phyloP scores from a whole-genome alignment of 1,140 invertebrate species.

The Venturia canescens region DNA sequence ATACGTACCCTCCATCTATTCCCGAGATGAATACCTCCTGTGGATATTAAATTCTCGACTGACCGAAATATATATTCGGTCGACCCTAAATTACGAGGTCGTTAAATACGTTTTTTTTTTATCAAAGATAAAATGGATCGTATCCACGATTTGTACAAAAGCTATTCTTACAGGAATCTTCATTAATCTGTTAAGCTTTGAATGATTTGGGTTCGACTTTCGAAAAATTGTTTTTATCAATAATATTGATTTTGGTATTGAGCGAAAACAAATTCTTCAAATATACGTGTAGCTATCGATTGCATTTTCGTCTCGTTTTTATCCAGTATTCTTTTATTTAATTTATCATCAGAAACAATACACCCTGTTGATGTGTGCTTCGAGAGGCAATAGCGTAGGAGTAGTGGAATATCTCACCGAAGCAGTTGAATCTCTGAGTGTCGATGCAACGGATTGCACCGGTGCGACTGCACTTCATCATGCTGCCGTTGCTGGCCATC shows the following conservation, averaged over 20 bases:
- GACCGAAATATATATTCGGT: not conserved
- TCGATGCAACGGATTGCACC: constrained; percentile 80
- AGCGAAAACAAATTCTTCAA: no score
- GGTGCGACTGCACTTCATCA: constrained; percentile 76
- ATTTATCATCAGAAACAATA: constrained; percentile 80
- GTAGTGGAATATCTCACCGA: constrained; percentile 81
- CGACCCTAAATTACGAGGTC: not conserved
- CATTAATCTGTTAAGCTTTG: no score
- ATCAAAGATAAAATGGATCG: no score
- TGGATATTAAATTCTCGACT: not conserved
- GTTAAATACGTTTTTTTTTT: not conserved
- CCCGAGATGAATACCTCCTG: not conserved
- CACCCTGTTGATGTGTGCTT: constrained; percentile 83
- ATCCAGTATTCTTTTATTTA: not conserved
- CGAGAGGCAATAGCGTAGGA: constrained; percentile 80
- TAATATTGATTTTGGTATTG: no score
- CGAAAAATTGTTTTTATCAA: no score
- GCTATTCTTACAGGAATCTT: no score
- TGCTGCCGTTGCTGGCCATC: constrained; percentile 74
- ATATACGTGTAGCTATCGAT: no score
- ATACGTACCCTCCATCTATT: not conserved
- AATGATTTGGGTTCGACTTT: no score
- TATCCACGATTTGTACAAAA: no score
- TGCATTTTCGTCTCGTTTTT: not conserved
- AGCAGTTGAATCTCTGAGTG: constrained; percentile 80